Percentiles rank a stretch among this genome's conserved stretches.
phyloP scores from a whole-genome alignment of 2,113 vertebrate species.

The Caracal caracal region DNA sequence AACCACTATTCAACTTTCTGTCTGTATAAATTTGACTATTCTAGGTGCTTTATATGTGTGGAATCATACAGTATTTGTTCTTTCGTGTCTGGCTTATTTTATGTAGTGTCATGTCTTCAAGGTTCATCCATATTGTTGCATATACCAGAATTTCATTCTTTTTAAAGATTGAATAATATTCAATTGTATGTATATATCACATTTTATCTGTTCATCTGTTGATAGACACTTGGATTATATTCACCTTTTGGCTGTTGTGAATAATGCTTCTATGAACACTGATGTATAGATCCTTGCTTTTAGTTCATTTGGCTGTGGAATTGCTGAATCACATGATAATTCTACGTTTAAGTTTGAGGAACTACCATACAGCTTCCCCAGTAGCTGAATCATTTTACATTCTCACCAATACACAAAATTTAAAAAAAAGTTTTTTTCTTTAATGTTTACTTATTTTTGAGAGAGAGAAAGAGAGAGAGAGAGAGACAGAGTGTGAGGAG shows the following conservation, averaged over 20 bases:
- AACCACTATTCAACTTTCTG: background rate
- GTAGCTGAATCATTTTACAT: background rate
- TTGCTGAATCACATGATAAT: background rate
- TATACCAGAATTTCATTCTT: background rate
- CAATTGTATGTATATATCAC: background rate
- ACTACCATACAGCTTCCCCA: background rate
- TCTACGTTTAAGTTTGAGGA: background rate
- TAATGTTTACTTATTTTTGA: too few species aligned
- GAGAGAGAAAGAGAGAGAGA: too few species aligned
- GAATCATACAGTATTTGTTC: background rate
- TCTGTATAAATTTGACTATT: background rate
- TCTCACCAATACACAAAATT: background rate
- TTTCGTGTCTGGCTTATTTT: background rate
- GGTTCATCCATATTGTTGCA: background rate
- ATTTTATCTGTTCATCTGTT: background rate
- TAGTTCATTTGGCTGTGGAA: background rate
- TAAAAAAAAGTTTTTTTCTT: too few species aligned
- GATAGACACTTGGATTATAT: background rate
- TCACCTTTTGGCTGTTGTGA: background rate
- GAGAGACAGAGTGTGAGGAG: too few species aligned
- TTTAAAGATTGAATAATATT: background rate
- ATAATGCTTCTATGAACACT: background rate
- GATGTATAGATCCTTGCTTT: background rate
- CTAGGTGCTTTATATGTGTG: background rate
- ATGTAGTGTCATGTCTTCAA: background rate